phyloP scores from a whole-genome alignment of 2,113 vertebrate species.

The Pagrus major region DNA sequence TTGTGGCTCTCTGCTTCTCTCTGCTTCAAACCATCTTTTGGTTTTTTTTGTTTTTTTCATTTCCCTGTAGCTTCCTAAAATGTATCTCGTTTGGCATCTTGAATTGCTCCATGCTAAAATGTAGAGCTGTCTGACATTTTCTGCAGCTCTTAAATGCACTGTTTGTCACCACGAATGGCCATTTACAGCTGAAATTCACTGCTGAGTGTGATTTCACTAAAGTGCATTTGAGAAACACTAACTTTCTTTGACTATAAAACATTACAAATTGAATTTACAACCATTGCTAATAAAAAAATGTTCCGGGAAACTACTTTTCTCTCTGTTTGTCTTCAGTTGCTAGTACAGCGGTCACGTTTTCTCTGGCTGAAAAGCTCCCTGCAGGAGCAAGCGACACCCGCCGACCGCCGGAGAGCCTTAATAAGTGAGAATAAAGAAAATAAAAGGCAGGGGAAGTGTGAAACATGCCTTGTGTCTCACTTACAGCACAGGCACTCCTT shows the following conservation, averaged over 20 bases:
- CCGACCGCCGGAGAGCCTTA: background rate
- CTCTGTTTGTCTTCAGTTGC: background rate
- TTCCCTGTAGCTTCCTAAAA: background rate
- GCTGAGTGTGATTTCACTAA: too few species aligned
- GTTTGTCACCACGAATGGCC: background rate
- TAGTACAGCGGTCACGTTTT: too few species aligned
- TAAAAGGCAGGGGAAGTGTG: slow-evolving; percentile 31
- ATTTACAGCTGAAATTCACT: background rate
- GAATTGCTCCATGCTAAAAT: background rate
- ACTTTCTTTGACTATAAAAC: background rate
- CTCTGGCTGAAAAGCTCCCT: background rate
- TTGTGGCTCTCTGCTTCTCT: too few species aligned
- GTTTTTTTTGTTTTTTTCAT: background rate
- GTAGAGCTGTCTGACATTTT: background rate
- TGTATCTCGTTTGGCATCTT: background rate
- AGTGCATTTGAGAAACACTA: background rate
- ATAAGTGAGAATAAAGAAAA: slow-evolving; percentile 50
- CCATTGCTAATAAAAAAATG: background rate
- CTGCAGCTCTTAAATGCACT: background rate
- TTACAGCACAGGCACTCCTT: background rate
- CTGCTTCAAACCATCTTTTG: too few species aligned
- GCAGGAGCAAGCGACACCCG: slow-evolving; percentile 10
- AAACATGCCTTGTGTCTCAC: slow-evolving; percentile 29
- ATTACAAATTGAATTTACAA: background rate
- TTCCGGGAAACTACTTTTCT: background rate